Evolutionary conservation across 2,888 invertebrate genomes (phyloP).

Genomic region (Arctia plantaginis): DNA sequence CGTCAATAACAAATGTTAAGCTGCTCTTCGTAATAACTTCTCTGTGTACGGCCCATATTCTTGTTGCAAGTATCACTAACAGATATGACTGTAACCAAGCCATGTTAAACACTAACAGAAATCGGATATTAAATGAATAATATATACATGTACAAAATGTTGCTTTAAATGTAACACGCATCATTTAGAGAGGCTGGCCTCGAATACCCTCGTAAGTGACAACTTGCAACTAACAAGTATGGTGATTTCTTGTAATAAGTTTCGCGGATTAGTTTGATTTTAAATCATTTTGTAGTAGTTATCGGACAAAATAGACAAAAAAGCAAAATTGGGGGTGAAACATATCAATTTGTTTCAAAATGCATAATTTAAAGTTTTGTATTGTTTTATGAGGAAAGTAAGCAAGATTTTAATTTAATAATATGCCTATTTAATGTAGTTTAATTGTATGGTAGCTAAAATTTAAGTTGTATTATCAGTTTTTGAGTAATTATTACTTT

Average conservation of each 20-base stretch:
- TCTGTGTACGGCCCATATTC: constrained; percentile 14
- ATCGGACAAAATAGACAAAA: no score
- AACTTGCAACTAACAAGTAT: not conserved
- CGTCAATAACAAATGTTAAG: constrained; percentile 72
- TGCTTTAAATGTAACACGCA: not conserved
- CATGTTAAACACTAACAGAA: constrained; percentile 30
- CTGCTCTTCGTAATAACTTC: constrained; percentile 59
- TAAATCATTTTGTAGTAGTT: not conserved
- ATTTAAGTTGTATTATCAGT: no score
- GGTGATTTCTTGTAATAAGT: not conserved
- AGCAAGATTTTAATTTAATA: no score
- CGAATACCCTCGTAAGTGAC: not conserved
- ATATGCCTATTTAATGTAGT: no score
- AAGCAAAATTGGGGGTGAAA: no score
- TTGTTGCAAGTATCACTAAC: constrained; percentile 14
- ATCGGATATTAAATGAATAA: not conserved
- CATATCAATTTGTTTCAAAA: no score
- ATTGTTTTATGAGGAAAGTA: no score
- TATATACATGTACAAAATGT: not conserved
- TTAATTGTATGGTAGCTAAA: no score
- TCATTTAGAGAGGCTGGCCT: not conserved
- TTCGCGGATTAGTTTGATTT: not conserved
- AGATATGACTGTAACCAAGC: constrained; percentile 6
- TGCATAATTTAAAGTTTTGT: no score
- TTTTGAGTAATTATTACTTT: no score